A percentile compares a stretch with the other conserved stretches of the same genome.
Evolutionary conservation across 2,797 vertebrate genomes (phyloP).

Genomic region (Rhyacichthys aspro): DNA sequence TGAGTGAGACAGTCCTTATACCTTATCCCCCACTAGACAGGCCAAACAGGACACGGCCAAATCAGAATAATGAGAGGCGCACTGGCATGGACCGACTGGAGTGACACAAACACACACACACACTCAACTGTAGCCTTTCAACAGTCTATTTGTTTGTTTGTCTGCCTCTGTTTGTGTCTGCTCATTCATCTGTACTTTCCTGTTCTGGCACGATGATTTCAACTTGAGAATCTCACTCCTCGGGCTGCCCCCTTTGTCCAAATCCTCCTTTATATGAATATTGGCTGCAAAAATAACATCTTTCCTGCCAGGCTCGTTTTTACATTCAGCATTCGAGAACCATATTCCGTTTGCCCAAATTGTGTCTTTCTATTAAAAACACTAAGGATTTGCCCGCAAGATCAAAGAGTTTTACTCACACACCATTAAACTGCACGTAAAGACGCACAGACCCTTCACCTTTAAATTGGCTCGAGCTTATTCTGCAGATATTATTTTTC

Average conservation of each 20-base stretch:
- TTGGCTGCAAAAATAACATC: constrained; percentile 40
- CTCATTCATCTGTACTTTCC: constrained; percentile 69
- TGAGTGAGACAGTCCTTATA: constrained; percentile 67
- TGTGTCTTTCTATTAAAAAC: no score
- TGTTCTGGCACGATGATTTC: constrained; percentile 65
- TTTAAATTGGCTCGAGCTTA: no score
- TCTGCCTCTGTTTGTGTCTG: constrained; percentile 67
- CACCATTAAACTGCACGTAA: background rate
- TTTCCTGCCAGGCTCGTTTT: constrained; percentile 30
- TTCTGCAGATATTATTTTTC: no score
- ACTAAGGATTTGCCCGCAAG: constrained; percentile 38
- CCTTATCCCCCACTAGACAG: constrained; percentile 74
- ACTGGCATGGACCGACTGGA: constrained; percentile 72
- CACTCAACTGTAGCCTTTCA: constrained; percentile 54
- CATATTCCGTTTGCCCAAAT: constrained; percentile 15
- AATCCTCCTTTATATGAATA: constrained; percentile 43
- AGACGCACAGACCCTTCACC: no score
- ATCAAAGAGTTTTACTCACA: background rate
- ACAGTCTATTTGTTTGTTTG: constrained; percentile 70
- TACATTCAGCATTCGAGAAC: background rate
- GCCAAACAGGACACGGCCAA: constrained; percentile 74
- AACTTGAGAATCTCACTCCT: constrained; percentile 63
- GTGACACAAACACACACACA: constrained; percentile 55
- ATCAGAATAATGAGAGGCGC: constrained; percentile 84
- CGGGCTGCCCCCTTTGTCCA: constrained; percentile 49